Base-by-base conservation (phyloP, 2,888 invertebrate species). In the Cremastinae sp. region DNA sequence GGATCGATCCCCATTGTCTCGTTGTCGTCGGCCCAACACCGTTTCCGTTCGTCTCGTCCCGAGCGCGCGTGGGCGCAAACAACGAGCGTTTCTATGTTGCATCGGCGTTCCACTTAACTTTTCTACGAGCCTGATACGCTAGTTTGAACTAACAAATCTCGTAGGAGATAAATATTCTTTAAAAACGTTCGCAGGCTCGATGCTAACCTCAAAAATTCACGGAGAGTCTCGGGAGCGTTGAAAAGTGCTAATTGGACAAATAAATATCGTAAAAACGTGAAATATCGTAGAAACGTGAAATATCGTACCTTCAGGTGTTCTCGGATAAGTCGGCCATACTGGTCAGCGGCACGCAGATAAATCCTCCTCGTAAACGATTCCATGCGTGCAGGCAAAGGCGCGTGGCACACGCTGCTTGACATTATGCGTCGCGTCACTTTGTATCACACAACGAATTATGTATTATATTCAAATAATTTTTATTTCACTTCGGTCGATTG, bases 301-400 rank as follows among this genome's bases (percentile, higher is more conserved):
- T 82, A 76, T 83, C 88, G 90, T 87, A 92, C 89, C 86, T 91
- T 90, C 77, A 92, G 91, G 84, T 91, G 91, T 77, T 92, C 89
- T 87, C 93, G 92, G 80, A 93, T 90, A 74, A 93, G 90, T 86
- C 92, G 92, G 85, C 92, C 93, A 86, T 93, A 93, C 87, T 93
- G 93, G 74, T 93, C 92, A 34, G 93, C 91, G 77, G 93, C 93
- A 79, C 93, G 90, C 83, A 92, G 88, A 87, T 92, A 93, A 69
- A 93, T 89, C 77, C 92, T 89, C 82, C 91, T 91, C 51, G 92
- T 90, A 75, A 90, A 88, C 68, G 89, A 89, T 83, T 90, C 90
- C 87, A 90, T 89, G 79, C 87, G 85, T 62, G 87, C 85, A 78
- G 89, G 87, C 62, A 88, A 78, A 73, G 88, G 87, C 75, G 87